Percentiles rank a stretch among this genome's conserved stretches.
Evolutionary conservation across 37 sponge, comb jelly and placozoan genomes (phyloP).

Genomic region (Hormiphora californensis): DNA sequence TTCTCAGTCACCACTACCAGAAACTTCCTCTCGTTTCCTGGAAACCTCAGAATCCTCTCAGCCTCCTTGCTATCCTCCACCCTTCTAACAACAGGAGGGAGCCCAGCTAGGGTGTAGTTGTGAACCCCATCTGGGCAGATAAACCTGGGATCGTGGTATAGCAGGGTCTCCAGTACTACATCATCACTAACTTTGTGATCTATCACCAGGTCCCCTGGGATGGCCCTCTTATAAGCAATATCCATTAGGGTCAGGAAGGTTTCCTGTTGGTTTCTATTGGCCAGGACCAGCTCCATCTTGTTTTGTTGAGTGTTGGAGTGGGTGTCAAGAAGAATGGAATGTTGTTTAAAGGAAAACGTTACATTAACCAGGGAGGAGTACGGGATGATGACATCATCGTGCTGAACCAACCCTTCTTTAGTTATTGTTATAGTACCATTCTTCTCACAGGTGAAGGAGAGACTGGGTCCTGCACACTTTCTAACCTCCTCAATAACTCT

Average conservation of each 20-base stretch:
- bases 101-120: neutral
- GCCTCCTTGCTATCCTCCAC: neutral
- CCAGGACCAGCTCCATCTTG: neutral
- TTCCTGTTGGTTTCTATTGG: neutral
- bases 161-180: neutral
- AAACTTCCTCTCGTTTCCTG: slow-evolving; percentile 44
- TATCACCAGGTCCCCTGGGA: neutral
- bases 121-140: neutral
- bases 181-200: slow-evolving; percentile 40
- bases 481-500: too few relatives aligned
- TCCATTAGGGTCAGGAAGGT: slow-evolving; percentile 25
- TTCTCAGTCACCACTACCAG: slow-evolving; percentile 43
- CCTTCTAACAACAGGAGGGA: neutral
- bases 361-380: too few relatives aligned
- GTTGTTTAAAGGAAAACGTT: too few relatives aligned
- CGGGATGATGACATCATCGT: too few relatives aligned
- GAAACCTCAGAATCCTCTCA: slow-evolving; percentile 2
- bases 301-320: too few relatives aligned
- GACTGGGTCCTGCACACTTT: too few relatives aligned
- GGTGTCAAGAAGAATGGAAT: too few relatives aligned
- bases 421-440: too few relatives aligned
- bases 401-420: too few relatives aligned
- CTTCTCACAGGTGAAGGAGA: too few relatives aligned
- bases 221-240: slow-evolving; percentile 19
- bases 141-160: slow-evolving; percentile 39